Percentiles rank a stretch among this genome's conserved stretches.
Conservation (phyloP, 92 coral and sea anemone genomes). For the Siderastrea radians region DNA sequence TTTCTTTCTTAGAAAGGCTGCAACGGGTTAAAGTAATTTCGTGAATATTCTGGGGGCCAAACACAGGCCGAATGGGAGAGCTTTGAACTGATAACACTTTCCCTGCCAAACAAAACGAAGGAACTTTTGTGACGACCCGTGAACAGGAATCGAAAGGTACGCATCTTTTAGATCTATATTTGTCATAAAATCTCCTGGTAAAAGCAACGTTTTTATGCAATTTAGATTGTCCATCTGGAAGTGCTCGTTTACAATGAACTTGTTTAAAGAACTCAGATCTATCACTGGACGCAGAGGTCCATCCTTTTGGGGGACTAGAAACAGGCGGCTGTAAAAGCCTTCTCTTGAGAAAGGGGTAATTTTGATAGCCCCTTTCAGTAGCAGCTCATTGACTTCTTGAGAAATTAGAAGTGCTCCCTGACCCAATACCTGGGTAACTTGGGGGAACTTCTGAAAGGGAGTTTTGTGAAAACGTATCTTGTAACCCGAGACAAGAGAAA, state of each 20-base stretch:
- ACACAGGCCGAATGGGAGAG: background rate
- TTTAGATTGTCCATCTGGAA: slow-evolving; percentile 14
- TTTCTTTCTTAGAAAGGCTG: background rate
- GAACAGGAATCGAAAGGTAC: background rate
- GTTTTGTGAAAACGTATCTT: slow-evolving; percentile 39
- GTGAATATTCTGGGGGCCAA: background rate
- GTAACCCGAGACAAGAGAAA: slow-evolving; percentile 34
- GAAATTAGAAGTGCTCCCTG: background rate
- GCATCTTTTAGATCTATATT: background rate
- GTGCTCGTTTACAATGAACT: background rate
- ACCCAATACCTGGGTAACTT: background rate
- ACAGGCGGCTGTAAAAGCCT: slow-evolving; percentile 56
- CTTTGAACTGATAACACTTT: background rate
- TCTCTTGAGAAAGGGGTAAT: background rate
- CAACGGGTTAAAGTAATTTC: background rate
- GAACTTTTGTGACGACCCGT: background rate
- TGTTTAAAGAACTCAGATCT: background rate
- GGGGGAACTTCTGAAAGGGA: slow-evolving; percentile 22
- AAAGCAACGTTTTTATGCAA: background rate
- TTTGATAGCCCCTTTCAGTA: slow-evolving; percentile 20
- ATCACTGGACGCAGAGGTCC: slow-evolving; percentile 50
- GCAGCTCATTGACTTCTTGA: slow-evolving; percentile 12
- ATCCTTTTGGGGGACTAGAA: slow-evolving; percentile 52
- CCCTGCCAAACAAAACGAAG: background rate
- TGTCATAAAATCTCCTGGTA: background rate